phyloP scores from a whole-genome alignment of 2,888 invertebrate genomes.

The Melolontha melolontha region DNA sequence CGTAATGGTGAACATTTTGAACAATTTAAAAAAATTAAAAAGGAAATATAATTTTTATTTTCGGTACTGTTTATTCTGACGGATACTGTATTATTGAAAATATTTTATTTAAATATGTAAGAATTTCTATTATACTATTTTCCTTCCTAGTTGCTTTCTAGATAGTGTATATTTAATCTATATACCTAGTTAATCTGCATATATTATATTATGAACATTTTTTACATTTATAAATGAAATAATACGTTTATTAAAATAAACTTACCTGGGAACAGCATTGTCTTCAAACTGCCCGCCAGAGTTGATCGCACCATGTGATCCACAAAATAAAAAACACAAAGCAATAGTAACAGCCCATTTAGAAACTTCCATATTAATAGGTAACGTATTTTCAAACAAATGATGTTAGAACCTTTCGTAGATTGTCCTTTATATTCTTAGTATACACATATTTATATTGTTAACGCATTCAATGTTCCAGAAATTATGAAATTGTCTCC shows the following conservation, averaged over 20 bases:
- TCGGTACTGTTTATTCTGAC: no score
- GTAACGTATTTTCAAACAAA: not conserved
- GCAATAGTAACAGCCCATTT: constrained; percentile 11
- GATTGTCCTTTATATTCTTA: constrained; percentile 33
- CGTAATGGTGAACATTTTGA: no score
- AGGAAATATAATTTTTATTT: no score
- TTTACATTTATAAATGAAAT: no score
- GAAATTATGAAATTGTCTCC: constrained; percentile 21
- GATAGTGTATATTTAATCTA: no score
- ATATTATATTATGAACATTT: no score
- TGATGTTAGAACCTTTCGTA: not conserved
- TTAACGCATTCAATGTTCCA: constrained; percentile 23
- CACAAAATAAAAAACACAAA: constrained; percentile 42
- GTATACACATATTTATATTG: constrained; percentile 13
- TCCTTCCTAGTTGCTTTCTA: no score
- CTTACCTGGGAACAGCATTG: constrained; percentile 29
- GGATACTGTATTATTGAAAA: no score
- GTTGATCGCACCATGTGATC: constrained; percentile 43
- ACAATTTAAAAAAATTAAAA: no score
- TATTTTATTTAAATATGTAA: no score
- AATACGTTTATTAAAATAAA: not conserved
- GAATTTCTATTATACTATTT: no score
- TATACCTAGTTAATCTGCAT: no score
- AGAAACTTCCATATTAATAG: constrained; percentile 23
- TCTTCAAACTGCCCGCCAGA: constrained; percentile 29